phyloP scores from a whole-genome alignment of 1,140 invertebrate species.

The Protaetia brevitarsis region DNA sequence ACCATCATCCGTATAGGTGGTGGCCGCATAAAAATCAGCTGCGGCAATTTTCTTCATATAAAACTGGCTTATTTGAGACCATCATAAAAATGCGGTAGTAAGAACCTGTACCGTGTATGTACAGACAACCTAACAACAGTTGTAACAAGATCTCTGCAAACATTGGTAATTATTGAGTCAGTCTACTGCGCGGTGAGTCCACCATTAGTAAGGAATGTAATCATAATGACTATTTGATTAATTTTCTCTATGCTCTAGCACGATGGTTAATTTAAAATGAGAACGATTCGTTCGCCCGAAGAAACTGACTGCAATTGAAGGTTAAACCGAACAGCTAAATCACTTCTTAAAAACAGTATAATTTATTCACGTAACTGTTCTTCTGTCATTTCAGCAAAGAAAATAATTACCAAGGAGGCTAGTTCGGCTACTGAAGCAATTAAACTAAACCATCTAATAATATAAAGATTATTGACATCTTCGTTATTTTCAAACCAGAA shows the following conservation, averaged over 20 bases:
- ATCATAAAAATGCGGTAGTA: neutral
- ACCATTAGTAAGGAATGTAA: slow-evolving; percentile 5
- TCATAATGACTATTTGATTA: slow-evolving; percentile 12
- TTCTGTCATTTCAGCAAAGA: neutral
- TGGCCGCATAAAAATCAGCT: neutral
- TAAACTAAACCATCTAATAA: neutral
- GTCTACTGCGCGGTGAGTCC: neutral
- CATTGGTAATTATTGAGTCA: slow-evolving; percentile 2
- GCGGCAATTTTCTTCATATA: neutral
- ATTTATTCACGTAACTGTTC: slow-evolving; percentile 8
- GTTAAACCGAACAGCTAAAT: neutral
- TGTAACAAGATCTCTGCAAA: neutral
- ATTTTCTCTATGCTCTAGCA: slow-evolving; percentile 1
- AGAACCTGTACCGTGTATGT: neutral
- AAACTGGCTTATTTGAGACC: neutral
- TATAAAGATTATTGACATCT: neutral
- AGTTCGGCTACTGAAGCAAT: neutral
- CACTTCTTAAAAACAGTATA: neutral
- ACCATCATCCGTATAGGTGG: neutral
- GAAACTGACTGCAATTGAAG: neutral
- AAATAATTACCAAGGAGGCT: neutral
- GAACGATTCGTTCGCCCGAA: neutral
- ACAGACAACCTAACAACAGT: slow-evolving; percentile 1
- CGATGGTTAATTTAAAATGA: neutral
- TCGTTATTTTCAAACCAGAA: too few species aligned